Percentiles rank a stretch among this genome's conserved stretches.
These are phyloP conservation scores for Mus pahari DNA, from an alignment of 2,113 vertebrate species.

Conservation along the genomic window DNA sequence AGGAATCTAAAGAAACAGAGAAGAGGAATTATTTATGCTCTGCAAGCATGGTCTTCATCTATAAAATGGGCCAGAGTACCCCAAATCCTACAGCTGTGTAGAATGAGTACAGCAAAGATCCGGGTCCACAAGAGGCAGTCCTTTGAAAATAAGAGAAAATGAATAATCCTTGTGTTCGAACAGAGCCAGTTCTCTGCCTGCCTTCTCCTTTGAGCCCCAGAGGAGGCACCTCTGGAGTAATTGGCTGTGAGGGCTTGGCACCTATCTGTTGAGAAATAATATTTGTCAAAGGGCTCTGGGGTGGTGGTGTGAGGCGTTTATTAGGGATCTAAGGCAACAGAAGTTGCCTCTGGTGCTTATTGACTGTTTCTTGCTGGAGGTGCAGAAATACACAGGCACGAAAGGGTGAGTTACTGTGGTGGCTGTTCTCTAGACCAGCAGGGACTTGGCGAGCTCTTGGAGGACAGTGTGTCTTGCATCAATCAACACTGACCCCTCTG, in stretches of 20 bases:
- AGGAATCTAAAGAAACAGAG: not conserved
- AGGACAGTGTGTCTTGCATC: constrained; percentile 76
- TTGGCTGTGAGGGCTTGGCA: constrained; percentile 63
- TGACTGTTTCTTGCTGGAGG: constrained; percentile 79
- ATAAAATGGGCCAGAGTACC: constrained; percentile 19
- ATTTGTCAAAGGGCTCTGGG: constrained; percentile 71
- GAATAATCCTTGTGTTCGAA: constrained; percentile 24
- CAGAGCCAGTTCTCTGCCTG: not conserved
- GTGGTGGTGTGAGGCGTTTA: constrained; percentile 70
- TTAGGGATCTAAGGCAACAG: constrained; percentile 80
- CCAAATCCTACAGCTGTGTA: not conserved
- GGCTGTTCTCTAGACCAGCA: constrained; percentile 69
- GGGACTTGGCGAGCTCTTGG: constrained; percentile 72
- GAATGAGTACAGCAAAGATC: not conserved
- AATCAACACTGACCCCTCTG: constrained; percentile 80
- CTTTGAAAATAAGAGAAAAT: not conserved
- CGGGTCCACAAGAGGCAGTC: constrained; percentile 13
- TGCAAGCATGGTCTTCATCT: not conserved
- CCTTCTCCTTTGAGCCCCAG: constrained; percentile 39
- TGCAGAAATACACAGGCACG: constrained; percentile 67
- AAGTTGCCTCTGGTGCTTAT: constrained; percentile 81
- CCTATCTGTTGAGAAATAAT: constrained; percentile 72
- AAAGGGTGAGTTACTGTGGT: constrained; percentile 75
- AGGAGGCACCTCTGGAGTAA: constrained; percentile 64
- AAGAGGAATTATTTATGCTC: not conserved